Percentiles rank a stretch among this genome's conserved stretches.
phyloP scores from a whole-genome alignment of 2,888 invertebrate genomes.

The Leptarthrus brevirostris region DNA sequence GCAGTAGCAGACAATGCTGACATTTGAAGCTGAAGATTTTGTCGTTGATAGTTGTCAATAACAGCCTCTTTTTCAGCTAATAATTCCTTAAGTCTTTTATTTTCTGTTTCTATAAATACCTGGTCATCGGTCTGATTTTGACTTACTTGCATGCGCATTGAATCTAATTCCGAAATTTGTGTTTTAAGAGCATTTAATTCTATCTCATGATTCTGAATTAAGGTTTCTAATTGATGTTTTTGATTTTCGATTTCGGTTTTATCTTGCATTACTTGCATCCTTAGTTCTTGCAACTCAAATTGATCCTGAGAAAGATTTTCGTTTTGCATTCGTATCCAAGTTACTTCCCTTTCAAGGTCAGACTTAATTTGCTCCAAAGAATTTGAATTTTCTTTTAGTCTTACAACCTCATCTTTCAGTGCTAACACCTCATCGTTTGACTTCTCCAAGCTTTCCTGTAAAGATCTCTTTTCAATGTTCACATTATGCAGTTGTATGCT shows the following conservation, averaged over 20 bases:
- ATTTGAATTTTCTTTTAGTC: conserved; percentile 61
- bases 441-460: conserved; percentile 73
- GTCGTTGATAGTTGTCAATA: conserved; percentile 65
- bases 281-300: conserved; percentile 64
- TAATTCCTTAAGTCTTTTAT: conserved; percentile 70
- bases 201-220: conserved; percentile 64
- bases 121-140: conserved; percentile 68
- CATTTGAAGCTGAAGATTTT: conserved; percentile 64
- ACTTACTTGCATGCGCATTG: conserved; percentile 63
- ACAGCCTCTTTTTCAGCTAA: conserved; percentile 69
- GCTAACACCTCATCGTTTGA: conserved; percentile 71
- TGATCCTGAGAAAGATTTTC: conserved; percentile 65
- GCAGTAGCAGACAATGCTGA: conserved; percentile 55
- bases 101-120: conserved; percentile 69
- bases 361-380: conserved; percentile 61
- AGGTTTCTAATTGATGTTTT: conserved; percentile 63
- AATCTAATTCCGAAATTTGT: conserved; percentile 64
- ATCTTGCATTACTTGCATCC: conserved; percentile 67
- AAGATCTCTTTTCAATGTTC: conserved; percentile 60
- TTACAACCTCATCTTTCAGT: conserved; percentile 69
- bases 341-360: conserved; percentile 62
- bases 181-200: conserved; percentile 63
- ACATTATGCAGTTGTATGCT: conserved; percentile 65
- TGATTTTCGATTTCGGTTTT: conserved; percentile 66
- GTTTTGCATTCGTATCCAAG: conserved; percentile 63